These are phyloP conservation scores for Rhinella marina DNA, from an alignment of 2,797 vertebrate genomes.

Conservation along the genomic window DNA sequence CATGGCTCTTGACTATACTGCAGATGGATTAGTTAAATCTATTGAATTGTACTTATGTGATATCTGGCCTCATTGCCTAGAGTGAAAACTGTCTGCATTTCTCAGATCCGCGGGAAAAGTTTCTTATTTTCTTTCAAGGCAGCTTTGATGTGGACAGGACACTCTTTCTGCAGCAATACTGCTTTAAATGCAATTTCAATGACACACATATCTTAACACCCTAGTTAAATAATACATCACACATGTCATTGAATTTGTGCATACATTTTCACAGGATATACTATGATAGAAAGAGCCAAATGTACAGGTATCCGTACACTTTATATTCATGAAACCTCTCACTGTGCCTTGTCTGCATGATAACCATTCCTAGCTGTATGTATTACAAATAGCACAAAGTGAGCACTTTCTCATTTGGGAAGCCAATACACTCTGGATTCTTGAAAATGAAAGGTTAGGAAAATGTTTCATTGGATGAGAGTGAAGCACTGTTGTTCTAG, in stretches of 20 bases:
- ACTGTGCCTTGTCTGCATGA: background rate
- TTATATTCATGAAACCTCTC: background rate
- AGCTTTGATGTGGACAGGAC: too few species aligned
- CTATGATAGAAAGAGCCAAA: background rate
- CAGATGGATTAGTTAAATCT: too few species aligned
- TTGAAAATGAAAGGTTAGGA: conserved; percentile 24
- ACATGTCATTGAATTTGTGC: too few species aligned
- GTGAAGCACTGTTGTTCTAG: background rate
- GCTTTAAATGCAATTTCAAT: background rate
- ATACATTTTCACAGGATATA: background rate
- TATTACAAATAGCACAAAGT: conserved; percentile 3
- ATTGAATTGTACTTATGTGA: too few species aligned
- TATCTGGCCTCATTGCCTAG: too few species aligned
- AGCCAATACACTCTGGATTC: conserved; percentile 7
- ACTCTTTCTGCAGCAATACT: too few species aligned
- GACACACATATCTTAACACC: background rate
- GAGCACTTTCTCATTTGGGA: conserved; percentile 12
- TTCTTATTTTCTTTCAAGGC: too few species aligned
- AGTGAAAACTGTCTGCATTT: too few species aligned
- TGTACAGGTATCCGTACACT: background rate
- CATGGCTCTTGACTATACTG: too few species aligned
- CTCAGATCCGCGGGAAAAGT: too few species aligned
- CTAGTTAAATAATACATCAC: background rate
- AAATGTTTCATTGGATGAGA: background rate
- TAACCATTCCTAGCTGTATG: background rate